phyloP scores from a whole-genome alignment of 2,888 invertebrate genomes.

The Brassicogethes aeneus region DNA sequence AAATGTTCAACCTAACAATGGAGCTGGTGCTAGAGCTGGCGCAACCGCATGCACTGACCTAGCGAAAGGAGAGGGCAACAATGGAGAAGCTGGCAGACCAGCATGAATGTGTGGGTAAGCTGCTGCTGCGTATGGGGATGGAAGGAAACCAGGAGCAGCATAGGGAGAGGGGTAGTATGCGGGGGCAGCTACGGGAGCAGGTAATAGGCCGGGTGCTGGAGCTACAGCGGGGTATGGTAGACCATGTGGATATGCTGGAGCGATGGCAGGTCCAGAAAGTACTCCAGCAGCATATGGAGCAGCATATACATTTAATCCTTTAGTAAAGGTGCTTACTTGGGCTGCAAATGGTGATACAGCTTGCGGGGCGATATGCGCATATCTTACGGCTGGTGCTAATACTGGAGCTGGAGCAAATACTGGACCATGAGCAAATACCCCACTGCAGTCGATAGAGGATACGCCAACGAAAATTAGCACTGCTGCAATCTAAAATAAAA shows the following conservation, averaged over 20 bases:
- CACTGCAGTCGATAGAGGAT: constrained; percentile 14
- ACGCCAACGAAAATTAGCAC: constrained; percentile 10
- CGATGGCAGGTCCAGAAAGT: constrained; percentile 19
- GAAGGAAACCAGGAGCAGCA: constrained; percentile 4
- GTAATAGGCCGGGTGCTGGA: constrained; percentile 6
- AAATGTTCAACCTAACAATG: constrained; percentile 16
- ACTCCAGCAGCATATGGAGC: constrained; percentile 32
- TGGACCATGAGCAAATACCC: constrained; percentile 10
- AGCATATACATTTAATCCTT: constrained; percentile 42
- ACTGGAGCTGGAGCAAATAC: constrained; percentile 8
- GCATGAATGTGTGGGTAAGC: constrained; percentile 14
- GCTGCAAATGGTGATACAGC: constrained; percentile 55
- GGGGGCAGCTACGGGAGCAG: constrained; percentile 10
- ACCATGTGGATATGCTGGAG: constrained; percentile 6
- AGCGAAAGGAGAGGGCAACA: constrained; percentile 8
- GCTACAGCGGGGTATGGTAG: constrained; percentile 3
- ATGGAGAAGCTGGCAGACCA: constrained; percentile 20
- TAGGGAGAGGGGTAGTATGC: not conserved
- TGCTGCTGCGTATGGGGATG: not conserved
- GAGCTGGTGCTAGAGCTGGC: constrained; percentile 12
- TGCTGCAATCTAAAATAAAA: constrained; percentile 19
- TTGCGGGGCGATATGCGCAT: constrained; percentile 48
- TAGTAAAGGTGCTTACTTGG: constrained; percentile 47
- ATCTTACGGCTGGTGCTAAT: constrained; percentile 19
- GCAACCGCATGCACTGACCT: constrained; percentile 28